These are phyloP conservation scores for Xiphias gladius DNA, from an alignment of 2,113 vertebrate genomes.

Conservation along the genomic window DNA sequence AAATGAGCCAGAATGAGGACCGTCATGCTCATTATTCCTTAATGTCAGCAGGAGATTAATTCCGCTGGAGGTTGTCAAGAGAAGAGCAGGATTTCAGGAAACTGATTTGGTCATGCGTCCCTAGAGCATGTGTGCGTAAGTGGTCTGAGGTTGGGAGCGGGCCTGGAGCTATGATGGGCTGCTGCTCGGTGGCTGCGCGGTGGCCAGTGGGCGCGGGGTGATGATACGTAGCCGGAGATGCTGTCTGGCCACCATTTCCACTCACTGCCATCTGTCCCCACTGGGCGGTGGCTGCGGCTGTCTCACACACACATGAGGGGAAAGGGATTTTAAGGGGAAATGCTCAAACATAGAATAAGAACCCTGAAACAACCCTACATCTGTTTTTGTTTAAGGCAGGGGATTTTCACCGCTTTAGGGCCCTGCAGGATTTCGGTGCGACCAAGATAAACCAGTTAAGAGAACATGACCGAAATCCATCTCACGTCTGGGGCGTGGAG, in stretches of 20 bases:
- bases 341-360: constrained; percentile 69
- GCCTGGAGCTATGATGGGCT: constrained; percentile 57
- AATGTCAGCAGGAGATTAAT: constrained; percentile 77
- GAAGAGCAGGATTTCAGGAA: constrained; percentile 63
- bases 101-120: constrained; percentile 50
- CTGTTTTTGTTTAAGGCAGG: constrained; percentile 79
- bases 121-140: constrained; percentile 52
- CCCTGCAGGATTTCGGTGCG: constrained; percentile 71
- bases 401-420: constrained; percentile 77
- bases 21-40: constrained; percentile 68
- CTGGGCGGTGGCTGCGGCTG: constrained; percentile 69
- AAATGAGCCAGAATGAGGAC: constrained; percentile 63
- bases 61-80: constrained; percentile 56
- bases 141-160: constrained; percentile 63
- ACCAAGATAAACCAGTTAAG: constrained; percentile 82
- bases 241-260: constrained; percentile 74
- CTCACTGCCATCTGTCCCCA: constrained; percentile 77
- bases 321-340: constrained; percentile 71
- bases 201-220: constrained; percentile 62
- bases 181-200: constrained; percentile 59
- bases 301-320: constrained; percentile 47
- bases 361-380: constrained; percentile 77
- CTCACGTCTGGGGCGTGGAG: constrained; percentile 57
- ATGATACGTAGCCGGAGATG: constrained; percentile 76
- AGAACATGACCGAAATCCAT: constrained; percentile 80